Evolutionary conservation across 2,888 invertebrate genomes (phyloP), one percentile per base, ranked within the genome.

Genomic region (Oscheius onirici): DNA sequence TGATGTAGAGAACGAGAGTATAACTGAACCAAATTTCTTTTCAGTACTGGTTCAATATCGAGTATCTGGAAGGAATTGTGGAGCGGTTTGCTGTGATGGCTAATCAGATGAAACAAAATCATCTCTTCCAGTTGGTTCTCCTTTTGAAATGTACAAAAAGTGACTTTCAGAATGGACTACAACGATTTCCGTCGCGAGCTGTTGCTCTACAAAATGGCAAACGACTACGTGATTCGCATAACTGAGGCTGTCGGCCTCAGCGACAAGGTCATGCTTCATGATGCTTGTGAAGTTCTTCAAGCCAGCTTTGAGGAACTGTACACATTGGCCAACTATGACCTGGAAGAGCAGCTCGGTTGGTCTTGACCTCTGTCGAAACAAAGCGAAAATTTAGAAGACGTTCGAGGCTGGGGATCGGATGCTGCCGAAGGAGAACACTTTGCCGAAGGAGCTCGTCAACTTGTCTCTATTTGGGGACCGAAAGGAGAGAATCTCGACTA

Each of bases 31-130:
- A 60, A 10, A 10, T 54, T 8, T 20, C 22, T 67, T n/a, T 76
- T 58, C 69, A 76, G 76, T 78, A 76, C 65, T 78, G 78, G 78
- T 76, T 76, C 73, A 13, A 51, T 15, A 46, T 55, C 24, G 61
- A 61, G 26, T 49, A 57, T 5, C 63, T 78, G 17, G 49, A 28
- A 17, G 43, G 52, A 24, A 61, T 78, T n/a, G 40, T 51, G 24
- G 22, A 51, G 13, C 43, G 73, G 1, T 67, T 77, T 28, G 60
- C 43, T 3, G 43, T 73, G 26, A 66, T 76, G 24, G 67, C 34
- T 8, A 34, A 63, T 15, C 57, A 63, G 11, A 51, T 77, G 0
- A 70, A 67, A 13, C 54, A 71, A 0, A 74, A 79, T 34, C 65
- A 69, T 17, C 66, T 75, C 17, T 79, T 77, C 72, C 51, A 69